These are phyloP conservation scores for Choristoneura fumiferana DNA, from an alignment of 1,140 invertebrate species.

Conservation along the genomic window DNA sequence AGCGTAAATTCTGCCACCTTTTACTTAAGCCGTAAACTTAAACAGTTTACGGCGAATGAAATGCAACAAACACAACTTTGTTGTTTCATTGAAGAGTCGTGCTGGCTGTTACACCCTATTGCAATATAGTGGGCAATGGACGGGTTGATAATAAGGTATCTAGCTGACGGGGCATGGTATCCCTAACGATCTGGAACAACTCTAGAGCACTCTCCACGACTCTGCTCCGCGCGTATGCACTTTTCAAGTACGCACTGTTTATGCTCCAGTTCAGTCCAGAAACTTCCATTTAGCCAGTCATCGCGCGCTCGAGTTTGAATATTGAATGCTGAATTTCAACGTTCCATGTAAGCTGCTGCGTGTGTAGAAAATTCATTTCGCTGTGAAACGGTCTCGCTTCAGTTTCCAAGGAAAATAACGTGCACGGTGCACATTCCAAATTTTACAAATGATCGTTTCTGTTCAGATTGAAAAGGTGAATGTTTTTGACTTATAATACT, in stretches of 20 bases:
- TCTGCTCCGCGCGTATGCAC: conserved; percentile 52
- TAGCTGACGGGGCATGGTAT: conserved; percentile 32
- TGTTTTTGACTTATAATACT: too few species aligned
- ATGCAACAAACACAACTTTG: background rate
- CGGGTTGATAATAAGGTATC: conserved; percentile 44
- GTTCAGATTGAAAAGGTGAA: too few species aligned
- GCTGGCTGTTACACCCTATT: background rate
- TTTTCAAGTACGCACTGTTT: conserved; percentile 64
- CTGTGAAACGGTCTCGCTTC: background rate
- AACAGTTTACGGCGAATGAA: background rate
- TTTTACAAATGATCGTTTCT: too few species aligned
- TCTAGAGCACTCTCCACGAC: conserved; percentile 38
- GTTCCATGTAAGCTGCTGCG: conserved; percentile 7
- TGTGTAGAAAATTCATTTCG: conserved; percentile 4
- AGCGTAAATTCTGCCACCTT: conserved; percentile 6
- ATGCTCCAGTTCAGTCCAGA: conserved; percentile 44
- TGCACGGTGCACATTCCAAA: too few species aligned
- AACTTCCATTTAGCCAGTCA: conserved; percentile 39
- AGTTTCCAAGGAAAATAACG: conserved; percentile 19
- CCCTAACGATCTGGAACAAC: conserved; percentile 41
- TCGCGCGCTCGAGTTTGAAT: conserved; percentile 32
- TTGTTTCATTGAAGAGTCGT: background rate
- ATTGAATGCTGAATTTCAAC: conserved; percentile 28
- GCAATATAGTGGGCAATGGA: background rate
- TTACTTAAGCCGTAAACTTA: conserved; percentile 5